Evolutionary conservation across 2,113 vertebrate genomes (phyloP).

Genomic region (Merops nubicus): DNA sequence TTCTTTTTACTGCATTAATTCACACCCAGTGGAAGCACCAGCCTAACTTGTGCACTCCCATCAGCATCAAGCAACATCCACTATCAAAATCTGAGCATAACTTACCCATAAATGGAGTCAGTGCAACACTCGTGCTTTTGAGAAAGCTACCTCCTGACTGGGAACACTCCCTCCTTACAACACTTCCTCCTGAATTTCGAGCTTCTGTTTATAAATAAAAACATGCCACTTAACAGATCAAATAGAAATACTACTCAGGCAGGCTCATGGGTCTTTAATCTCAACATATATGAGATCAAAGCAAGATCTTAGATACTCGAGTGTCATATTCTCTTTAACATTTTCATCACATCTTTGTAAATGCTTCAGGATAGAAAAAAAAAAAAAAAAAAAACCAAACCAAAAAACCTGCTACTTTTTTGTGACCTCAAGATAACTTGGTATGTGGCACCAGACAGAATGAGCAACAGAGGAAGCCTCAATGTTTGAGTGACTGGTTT

Average conservation of each 20-base stretch:
- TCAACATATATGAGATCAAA: background rate
- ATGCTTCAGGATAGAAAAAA: background rate
- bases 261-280: background rate
- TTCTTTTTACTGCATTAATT: background rate
- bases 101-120: background rate
- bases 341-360: background rate
- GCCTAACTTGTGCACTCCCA: background rate
- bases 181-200: background rate
- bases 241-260: background rate
- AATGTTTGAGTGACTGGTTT: background rate
- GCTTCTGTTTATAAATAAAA: background rate
- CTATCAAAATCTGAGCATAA: background rate
- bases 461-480: background rate
- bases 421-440: background rate
- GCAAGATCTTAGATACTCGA: background rate
- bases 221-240: background rate
- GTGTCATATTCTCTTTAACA: background rate
- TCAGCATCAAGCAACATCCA: background rate
- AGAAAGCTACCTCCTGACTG: background rate
- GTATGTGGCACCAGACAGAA: background rate
- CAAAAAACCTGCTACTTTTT: no score
- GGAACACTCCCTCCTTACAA: background rate
- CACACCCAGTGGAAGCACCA: background rate
- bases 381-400: background rate
- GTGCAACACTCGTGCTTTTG: background rate